phyloP scores from a whole-genome alignment of 2,113 vertebrate genomes.

The Microtus montanus region DNA sequence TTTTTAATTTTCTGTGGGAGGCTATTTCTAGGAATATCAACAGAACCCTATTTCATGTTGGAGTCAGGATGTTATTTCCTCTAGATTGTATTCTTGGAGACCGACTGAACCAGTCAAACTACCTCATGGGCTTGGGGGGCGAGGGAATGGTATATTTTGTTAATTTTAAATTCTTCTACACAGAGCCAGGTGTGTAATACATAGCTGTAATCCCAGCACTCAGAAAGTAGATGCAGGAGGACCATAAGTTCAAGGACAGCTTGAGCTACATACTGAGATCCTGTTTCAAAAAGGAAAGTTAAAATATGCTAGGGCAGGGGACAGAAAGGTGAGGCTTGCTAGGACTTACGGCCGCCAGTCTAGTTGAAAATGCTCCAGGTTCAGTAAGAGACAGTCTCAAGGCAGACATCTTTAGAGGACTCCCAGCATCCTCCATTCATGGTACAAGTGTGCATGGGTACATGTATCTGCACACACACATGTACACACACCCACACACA shows the following conservation, averaged over 20 bases:
- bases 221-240: background rate
- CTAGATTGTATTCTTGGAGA: conserved; percentile 7
- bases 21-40: conserved; percentile 63
- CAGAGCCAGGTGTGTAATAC: background rate
- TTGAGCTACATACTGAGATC: background rate
- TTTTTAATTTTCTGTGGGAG: conserved; percentile 15
- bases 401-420: background rate
- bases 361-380: background rate
- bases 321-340: background rate
- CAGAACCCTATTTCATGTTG: conserved; percentile 41
- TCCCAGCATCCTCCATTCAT: background rate
- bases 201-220: background rate
- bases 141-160: background rate
- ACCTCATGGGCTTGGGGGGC: background rate
- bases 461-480: background rate
- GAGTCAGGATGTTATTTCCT: conserved; percentile 37
- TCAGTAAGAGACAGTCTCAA: background rate
- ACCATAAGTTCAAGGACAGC: background rate
- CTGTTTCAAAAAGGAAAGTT: background rate
- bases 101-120: background rate
- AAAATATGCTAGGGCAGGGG: background rate
- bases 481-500: background rate
- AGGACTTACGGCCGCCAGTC: background rate
- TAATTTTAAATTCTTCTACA: conserved; percentile 52
- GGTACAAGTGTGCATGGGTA: background rate